Evolutionary conservation across 2,888 invertebrate genomes (phyloP), one percentile per base, ranked within the genome.

Genomic region (Ectropis crepuscularia): DNA sequence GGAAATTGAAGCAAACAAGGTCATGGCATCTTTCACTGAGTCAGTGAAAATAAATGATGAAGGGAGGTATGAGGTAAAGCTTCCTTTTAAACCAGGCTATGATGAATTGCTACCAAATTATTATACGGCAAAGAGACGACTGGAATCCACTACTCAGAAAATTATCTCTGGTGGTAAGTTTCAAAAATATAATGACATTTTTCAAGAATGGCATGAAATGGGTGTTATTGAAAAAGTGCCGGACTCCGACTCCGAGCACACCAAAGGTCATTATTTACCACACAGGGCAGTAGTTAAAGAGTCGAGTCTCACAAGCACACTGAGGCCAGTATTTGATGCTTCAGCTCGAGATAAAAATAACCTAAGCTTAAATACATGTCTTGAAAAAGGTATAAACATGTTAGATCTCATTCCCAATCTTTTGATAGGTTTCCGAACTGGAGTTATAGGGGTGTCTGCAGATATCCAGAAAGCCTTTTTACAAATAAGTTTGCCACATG

Each of bases 51-150:
- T 41, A 5, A 41, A 41, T 7, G 7, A 41, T 6, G 41, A 41
- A 41, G 41, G n/a, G 41, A 61, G 61, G 36, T 55, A 61, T 50
- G 55, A 54, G 28, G 61, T 61, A 16, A 16, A 47, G 9, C 47
- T 60, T 39, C 41, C 42, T 46, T 50, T 46, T 50, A 65, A 67
- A 59, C 28, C 49, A 36, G 39, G 72, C 75, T 73, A 16, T 16
- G 47, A 47, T 7, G 47, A 47, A 4, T 16, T 47, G 16, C 47
- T 47, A 7, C 41, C 41, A 10, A 41, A 41, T 7, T 41, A 41
- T 41, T 10, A 41, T 10, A 41, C 7, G 5, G 41, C 41, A 41
- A 41, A 41, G 41, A 41, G 7, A 41, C 6, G 7, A 7, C 41
- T 41, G 41, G 41, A 41, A 41, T 6, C 7, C 4, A 41, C 7